A percentile compares a stretch with the other conserved stretches of the same genome.
Conservation (phyloP, 1,140 invertebrate genomes). For the Pseudomyrmex dendroicus region DNA sequence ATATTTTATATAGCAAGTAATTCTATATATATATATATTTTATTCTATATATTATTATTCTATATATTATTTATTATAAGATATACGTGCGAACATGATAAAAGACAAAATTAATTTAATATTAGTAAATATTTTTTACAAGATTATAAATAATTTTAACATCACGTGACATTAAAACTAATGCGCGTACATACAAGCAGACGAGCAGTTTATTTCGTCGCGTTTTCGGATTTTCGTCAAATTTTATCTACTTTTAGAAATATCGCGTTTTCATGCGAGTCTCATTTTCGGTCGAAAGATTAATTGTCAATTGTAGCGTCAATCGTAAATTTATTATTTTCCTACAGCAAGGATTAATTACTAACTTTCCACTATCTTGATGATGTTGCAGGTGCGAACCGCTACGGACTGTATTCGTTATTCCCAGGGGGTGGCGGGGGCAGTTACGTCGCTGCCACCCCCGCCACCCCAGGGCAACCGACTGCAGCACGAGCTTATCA, state of each 20-base stretch:
- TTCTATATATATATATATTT: too few relatives aligned
- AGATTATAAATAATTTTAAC: too few relatives aligned
- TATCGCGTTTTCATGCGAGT: background rate
- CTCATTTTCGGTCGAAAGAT: background rate
- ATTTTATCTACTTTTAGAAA: background rate
- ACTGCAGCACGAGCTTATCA: constrained; percentile 85
- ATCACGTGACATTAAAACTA: too few relatives aligned
- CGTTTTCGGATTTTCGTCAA: too few relatives aligned
- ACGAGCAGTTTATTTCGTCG: too few relatives aligned
- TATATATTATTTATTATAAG: too few relatives aligned
- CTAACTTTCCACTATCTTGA: constrained; percentile 54
- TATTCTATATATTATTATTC: too few relatives aligned
- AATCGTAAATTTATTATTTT: constrained; percentile 9
- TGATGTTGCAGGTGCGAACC: constrained; percentile 84
- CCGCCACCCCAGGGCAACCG: constrained; percentile 82
- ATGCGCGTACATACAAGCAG: too few relatives aligned
- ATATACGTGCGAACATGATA: too few relatives aligned
- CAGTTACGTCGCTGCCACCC: constrained; percentile 83
- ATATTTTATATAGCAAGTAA: too few relatives aligned
- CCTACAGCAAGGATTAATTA: constrained; percentile 16
- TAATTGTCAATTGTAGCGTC: background rate
- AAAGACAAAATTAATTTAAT: too few relatives aligned
- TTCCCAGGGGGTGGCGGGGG: constrained; percentile 85
- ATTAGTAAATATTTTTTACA: too few relatives aligned
- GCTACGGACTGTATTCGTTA: constrained; percentile 87